phyloP scores from a whole-genome alignment of 2,888 invertebrate genomes.

The Auanema freiburgensis region DNA sequence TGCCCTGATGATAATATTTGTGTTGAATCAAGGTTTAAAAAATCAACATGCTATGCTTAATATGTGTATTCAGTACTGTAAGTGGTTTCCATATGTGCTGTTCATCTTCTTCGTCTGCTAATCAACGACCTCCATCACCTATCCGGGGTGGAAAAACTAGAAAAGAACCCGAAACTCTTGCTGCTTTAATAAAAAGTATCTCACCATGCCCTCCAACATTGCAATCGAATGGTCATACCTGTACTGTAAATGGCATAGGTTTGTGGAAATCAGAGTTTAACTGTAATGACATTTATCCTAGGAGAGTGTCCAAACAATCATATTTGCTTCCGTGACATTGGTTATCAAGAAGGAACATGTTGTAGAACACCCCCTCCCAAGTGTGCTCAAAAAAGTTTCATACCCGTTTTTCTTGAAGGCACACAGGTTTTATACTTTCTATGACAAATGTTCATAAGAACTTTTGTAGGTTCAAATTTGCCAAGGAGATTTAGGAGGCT shows the following conservation, averaged over 20 bases:
- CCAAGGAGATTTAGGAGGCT: slow-evolving; percentile 37
- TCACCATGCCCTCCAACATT: slow-evolving; percentile 56
- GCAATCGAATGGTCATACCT: slow-evolving; percentile 49
- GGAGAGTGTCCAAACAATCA: slow-evolving; percentile 43
- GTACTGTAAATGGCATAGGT: slow-evolving; percentile 50
- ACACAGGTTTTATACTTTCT: slow-evolving; percentile 23
- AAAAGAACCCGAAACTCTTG: slow-evolving; percentile 33
- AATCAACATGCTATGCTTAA: background rate
- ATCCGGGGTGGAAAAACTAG: slow-evolving; percentile 5
- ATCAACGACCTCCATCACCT: slow-evolving; percentile 22
- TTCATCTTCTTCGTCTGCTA: slow-evolving; percentile 31
- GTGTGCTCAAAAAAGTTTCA: slow-evolving; percentile 40
- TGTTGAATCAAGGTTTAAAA: slow-evolving; percentile 49
- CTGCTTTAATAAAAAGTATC: slow-evolving; percentile 39
- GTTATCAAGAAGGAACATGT: slow-evolving; percentile 43
- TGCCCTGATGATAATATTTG: slow-evolving; percentile 58
- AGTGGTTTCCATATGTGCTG: slow-evolving; percentile 63
- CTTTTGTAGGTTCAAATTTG: slow-evolving; percentile 45
- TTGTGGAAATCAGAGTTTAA: slow-evolving; percentile 1
- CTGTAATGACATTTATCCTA: background rate
- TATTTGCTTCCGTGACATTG: slow-evolving; percentile 38
- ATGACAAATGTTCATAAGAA: background rate
- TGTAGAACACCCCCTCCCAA: slow-evolving; percentile 45
- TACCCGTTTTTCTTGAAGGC: slow-evolving; percentile 45
- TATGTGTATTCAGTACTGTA: slow-evolving; percentile 44